A percentile compares a stretch with the other conserved stretches of the same genome.
These are phyloP conservation scores for Ammodramus savannarum DNA, from an alignment of 2,113 vertebrate genomes.

Conservation along the genomic window DNA sequence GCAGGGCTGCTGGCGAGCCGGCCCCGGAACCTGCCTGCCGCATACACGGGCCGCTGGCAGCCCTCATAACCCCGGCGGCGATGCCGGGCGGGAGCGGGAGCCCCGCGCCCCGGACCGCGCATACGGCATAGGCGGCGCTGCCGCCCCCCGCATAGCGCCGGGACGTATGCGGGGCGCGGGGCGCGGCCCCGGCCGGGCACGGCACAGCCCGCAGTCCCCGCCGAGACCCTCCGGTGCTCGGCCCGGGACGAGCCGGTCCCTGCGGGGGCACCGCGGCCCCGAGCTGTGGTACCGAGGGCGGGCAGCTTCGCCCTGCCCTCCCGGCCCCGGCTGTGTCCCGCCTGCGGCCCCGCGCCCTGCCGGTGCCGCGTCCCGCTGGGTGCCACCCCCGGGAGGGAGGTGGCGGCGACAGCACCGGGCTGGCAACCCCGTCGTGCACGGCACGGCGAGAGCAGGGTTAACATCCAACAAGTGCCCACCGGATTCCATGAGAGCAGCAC, in stretches of 20 bases:
- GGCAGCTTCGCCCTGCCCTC: neutral
- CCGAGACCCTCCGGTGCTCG: neutral
- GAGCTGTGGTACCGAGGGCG: neutral
- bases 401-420: neutral
- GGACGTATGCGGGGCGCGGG: neutral
- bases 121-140: neutral
- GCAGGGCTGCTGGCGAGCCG: neutral
- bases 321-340: neutral
- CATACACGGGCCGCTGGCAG: accelerated
- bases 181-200: neutral
- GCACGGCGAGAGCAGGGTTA: neutral
- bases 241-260: neutral
- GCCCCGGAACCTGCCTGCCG: conserved; percentile 38
- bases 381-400: neutral
- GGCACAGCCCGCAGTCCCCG: neutral
- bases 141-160: neutral
- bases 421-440: neutral
- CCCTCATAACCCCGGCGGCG: neutral
- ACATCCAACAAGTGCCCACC: neutral
- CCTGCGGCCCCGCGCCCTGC: neutral
- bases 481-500: accelerated
- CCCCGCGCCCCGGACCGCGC: neutral
- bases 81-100: conserved; percentile 15
- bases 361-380: neutral
- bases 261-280: neutral